A percentile compares a stretch with the other conserved stretches of the same genome.
Evolutionary conservation across 2,888 invertebrate genomes (phyloP).

Genomic region (Frankliniella intonsa): DNA sequence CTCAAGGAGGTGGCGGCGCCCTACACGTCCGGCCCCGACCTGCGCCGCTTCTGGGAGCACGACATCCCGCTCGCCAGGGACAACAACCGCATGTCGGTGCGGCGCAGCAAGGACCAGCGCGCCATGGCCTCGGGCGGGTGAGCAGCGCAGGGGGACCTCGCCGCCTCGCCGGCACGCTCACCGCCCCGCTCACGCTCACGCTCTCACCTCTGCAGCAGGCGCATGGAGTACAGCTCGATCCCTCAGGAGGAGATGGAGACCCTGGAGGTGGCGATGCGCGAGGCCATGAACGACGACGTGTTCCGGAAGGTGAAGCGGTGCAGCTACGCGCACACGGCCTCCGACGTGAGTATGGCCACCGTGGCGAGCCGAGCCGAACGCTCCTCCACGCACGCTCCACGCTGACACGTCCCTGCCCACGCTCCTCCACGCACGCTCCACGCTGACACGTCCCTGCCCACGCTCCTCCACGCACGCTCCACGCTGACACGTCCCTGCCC

Average conservation of each 20-base stretch:
- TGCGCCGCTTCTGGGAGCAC: conserved; percentile 73
- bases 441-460: too few relatives aligned
- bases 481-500: too few relatives aligned
- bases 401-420: too few relatives aligned
- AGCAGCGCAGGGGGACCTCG: background rate
- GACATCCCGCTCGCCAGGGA: conserved; percentile 71
- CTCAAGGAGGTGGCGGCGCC: conserved; percentile 81
- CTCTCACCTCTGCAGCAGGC: conserved; percentile 46
- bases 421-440: too few relatives aligned
- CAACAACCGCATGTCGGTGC: conserved; percentile 56
- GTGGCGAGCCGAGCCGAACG: background rate
- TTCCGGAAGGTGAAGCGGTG: conserved; percentile 66
- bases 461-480: too few relatives aligned
- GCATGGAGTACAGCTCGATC: conserved; percentile 45
- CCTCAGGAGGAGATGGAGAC: conserved; percentile 54
- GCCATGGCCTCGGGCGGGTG: background rate
- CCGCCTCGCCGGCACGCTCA: background rate
- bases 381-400: too few relatives aligned
- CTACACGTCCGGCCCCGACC: conserved; percentile 67
- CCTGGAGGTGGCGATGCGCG: conserved; percentile 61
- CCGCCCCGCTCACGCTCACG: background rate
- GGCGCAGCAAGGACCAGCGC: conserved; percentile 5
- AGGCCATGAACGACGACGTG: conserved; percentile 63
- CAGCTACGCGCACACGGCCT: conserved; percentile 65
- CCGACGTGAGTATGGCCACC: conserved; percentile 52